Percentiles rank a stretch among this genome's conserved stretches.
These are phyloP conservation scores for Channa argus DNA, from an alignment of 2,113 vertebrate genomes.

Conservation along the genomic window DNA sequence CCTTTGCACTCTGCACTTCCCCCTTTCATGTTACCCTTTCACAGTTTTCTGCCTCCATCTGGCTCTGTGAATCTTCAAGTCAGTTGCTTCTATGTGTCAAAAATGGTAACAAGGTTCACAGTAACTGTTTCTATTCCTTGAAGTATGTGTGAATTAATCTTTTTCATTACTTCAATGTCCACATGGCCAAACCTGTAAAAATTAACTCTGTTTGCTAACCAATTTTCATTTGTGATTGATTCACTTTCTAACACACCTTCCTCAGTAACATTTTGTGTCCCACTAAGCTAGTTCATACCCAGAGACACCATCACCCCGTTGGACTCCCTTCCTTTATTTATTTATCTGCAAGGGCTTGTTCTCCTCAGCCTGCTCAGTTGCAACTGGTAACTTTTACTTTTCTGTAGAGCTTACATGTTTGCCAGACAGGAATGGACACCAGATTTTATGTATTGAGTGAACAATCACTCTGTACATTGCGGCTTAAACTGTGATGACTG, in stretches of 20 bases:
- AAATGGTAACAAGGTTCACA: background rate
- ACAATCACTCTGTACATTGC: background rate
- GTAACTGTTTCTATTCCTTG: background rate
- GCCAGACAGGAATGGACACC: background rate
- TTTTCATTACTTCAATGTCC: background rate
- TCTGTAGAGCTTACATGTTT: background rate
- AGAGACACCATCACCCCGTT: background rate
- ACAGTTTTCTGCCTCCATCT: background rate
- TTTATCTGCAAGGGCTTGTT: background rate
- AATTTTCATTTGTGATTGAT: background rate
- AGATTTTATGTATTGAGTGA: background rate
- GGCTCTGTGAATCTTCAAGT: too few relatives aligned
- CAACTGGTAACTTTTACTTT: background rate
- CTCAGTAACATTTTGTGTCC: background rate
- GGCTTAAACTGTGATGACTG: background rate
- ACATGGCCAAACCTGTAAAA: background rate
- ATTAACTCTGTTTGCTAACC: background rate
- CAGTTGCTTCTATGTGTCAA: background rate
- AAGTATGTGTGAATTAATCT: slow-evolving; percentile 4
- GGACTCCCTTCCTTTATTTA: background rate
- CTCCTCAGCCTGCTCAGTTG: background rate
- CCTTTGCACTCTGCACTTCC: slow-evolving; percentile 5
- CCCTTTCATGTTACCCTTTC: slow-evolving; percentile 1
- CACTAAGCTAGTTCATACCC: background rate
- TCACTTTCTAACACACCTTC: background rate